Conservation (phyloP, 92 coral and sea anemone genomes). For the Parazoanthus darwini region DNA sequence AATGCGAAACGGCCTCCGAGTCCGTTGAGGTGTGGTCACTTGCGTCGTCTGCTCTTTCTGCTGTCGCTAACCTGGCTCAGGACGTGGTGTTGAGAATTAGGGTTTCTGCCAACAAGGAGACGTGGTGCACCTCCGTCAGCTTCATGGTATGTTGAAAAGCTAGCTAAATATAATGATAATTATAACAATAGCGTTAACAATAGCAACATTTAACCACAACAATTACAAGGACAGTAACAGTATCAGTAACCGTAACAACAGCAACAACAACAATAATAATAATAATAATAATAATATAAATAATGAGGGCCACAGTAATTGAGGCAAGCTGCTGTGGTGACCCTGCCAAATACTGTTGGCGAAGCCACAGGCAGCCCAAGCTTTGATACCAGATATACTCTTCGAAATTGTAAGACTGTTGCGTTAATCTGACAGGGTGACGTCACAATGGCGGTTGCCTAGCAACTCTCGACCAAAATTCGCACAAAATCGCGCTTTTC, state of each 20-base stretch:
- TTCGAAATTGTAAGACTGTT: not conserved
- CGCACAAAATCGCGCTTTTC: too few species aligned
- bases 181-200: not conserved
- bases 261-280: too few species aligned
- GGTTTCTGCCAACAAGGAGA: conserved; percentile 63
- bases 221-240: not conserved
- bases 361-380: too few species aligned
- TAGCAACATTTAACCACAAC: not conserved
- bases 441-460: too few species aligned
- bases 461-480: too few species aligned
- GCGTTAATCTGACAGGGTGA: conserved; percentile 9
- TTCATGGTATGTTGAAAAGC: conserved; percentile 68
- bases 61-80: conserved; percentile 83
- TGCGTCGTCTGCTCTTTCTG: conserved; percentile 79
- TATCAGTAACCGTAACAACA: too few species aligned
- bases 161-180: too few species aligned
- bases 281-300: not conserved
- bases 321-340: too few species aligned
- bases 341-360: too few species aligned
- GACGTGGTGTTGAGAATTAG: conserved; percentile 60
- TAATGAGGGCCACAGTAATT: not conserved
- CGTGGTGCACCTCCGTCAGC: conserved; percentile 65
- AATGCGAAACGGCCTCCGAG: conserved; percentile 46
- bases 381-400: too few species aligned
- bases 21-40: conserved; percentile 71